Evolutionary conservation across 2,888 invertebrate species (phyloP).

Genomic region (Cryptosula pallasiana): DNA sequence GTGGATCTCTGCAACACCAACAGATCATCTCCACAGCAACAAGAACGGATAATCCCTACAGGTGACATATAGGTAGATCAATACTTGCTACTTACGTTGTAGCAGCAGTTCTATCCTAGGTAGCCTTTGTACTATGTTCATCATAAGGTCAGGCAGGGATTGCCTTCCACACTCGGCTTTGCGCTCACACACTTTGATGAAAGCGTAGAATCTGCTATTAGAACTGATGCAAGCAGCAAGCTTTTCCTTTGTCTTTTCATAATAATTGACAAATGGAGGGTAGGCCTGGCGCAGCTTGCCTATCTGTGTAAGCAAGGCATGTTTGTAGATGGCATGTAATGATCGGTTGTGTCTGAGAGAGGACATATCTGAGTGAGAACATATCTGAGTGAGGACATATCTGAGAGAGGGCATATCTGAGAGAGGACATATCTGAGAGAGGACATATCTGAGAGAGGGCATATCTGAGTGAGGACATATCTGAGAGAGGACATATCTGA

Average conservation of each 20-base stretch:
- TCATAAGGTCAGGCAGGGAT: constrained; percentile 88
- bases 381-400: no score
- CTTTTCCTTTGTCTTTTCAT: constrained; percentile 92
- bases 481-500: no score
- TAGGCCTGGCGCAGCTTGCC: constrained; percentile 87
- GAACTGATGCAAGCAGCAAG: constrained; percentile 81
- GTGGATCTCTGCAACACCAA: constrained; percentile 75
- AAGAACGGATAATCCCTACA: no score
- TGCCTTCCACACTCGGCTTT: constrained; percentile 94
- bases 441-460: no score
- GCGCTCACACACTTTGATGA: constrained; percentile 73
- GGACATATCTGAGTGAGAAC: no score
- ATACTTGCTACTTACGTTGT: constrained; percentile 64
- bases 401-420: no score
- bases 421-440: no score
- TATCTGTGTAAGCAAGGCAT: constrained; percentile 59
- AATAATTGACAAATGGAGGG: constrained; percentile 96
- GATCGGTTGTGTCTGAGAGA: no score
- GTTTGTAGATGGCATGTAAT: no score
- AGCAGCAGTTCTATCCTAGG: constrained; percentile 91
- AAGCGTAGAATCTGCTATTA: constrained; percentile 95
- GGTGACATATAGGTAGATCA: neutral
- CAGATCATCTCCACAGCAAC: no score
- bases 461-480: no score
- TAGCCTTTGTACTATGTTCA: constrained; percentile 93